A percentile compares a stretch with the other conserved stretches of the same genome.
These are phyloP conservation scores for Drosophila kambysellisi DNA, from an alignment of 2,888 invertebrate species.

Conservation along the genomic window DNA sequence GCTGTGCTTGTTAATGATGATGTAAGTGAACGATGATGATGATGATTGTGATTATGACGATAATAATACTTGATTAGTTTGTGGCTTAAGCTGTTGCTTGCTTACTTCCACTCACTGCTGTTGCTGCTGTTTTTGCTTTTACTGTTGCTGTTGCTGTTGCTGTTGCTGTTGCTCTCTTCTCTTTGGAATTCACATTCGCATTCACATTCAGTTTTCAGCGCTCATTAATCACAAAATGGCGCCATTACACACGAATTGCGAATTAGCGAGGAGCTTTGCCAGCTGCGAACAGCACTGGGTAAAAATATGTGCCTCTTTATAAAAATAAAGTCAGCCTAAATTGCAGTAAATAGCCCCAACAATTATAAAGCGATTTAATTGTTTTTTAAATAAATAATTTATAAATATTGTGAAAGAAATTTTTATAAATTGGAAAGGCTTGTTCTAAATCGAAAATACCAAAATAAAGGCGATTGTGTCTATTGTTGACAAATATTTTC, in stretches of 20 bases:
- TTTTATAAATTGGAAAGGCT: not conserved
- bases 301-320: not conserved
- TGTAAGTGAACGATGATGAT: constrained; percentile 19
- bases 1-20: constrained; percentile 23
- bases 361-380: not conserved
- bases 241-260: constrained; percentile 58
- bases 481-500: not conserved
- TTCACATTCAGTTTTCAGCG: constrained; percentile 8
- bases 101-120: constrained; percentile 23
- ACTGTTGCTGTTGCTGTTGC: constrained; percentile 1
- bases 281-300: constrained; percentile 1
- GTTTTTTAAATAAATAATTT: not conserved
- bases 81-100: constrained; percentile 25
- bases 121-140: not conserved
- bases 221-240: constrained; percentile 69
- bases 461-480: not conserved
- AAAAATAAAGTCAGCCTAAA: not conserved
- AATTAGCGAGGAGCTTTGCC: constrained; percentile 4
- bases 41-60: constrained; percentile 13
- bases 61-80: constrained; percentile 28
- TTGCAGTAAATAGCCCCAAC: not conserved
- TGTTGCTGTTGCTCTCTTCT: not conserved
- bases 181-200: not conserved
- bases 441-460: not conserved
- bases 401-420: not conserved